These are phyloP conservation scores for Actias luna DNA, from an alignment of 2,888 invertebrate species.

Conservation along the genomic window DNA sequence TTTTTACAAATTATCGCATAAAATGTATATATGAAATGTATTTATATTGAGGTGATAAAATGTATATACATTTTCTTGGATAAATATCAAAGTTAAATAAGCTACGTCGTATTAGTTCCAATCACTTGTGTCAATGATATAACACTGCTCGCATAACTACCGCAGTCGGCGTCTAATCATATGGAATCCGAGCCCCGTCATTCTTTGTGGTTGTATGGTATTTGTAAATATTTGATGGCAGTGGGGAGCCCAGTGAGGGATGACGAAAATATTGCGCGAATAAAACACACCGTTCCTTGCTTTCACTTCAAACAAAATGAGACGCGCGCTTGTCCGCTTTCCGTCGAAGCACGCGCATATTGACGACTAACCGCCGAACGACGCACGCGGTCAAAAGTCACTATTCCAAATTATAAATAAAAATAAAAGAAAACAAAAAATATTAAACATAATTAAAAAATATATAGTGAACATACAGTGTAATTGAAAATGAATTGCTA, in stretches of 20 bases:
- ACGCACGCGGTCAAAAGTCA: slow-evolving; percentile 58
- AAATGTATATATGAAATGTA: too few species aligned
- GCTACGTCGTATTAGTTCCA: not conserved
- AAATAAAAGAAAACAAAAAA: slow-evolving; percentile 22
- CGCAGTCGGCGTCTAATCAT: not conserved
- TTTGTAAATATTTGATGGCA: slow-evolving; percentile 30
- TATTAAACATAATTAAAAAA: slow-evolving; percentile 27
- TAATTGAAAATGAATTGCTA: slow-evolving; percentile 33
- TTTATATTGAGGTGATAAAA: too few species aligned
- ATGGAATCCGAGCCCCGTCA: slow-evolving; percentile 16
- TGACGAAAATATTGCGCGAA: slow-evolving; percentile 74
- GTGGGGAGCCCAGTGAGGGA: slow-evolving; percentile 66
- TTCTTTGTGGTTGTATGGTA: slow-evolving; percentile 26
- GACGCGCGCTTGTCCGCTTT: slow-evolving; percentile 57
- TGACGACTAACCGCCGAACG: slow-evolving; percentile 54
- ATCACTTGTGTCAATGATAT: not conserved
- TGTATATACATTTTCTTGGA: not conserved
- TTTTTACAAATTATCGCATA: too few species aligned
- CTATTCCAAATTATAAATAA: slow-evolving; percentile 37
- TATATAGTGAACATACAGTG: slow-evolving; percentile 17
- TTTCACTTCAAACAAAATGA: slow-evolving; percentile 78
- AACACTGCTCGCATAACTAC: not conserved
- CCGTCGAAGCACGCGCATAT: slow-evolving; percentile 51
- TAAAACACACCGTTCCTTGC: slow-evolving; percentile 73
- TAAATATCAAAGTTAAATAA: not conserved